Percentiles rank a stretch among this genome's conserved stretches.
Conservation (phyloP, 2,797 vertebrate genomes). For the Schizopygopsis malacanthus region DNA sequence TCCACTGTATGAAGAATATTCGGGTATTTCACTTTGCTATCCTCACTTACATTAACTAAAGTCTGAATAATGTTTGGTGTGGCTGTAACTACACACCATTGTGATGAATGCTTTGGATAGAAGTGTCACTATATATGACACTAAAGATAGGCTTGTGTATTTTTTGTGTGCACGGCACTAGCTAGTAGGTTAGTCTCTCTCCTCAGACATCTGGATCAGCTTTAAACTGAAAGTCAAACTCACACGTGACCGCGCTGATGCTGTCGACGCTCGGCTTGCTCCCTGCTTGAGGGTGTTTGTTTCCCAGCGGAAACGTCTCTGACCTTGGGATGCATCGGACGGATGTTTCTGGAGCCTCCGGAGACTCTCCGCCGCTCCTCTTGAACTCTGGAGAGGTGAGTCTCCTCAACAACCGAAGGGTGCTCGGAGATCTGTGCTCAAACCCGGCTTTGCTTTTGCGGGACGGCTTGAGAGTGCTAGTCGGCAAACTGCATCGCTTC, state of each 20-base stretch:
- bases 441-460: constrained; percentile 62
- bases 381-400: constrained; percentile 78
- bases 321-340: constrained; percentile 59
- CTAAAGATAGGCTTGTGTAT: too few species aligned
- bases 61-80: too few species aligned
- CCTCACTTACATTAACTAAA: too few species aligned
- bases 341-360: not conserved
- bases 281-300: constrained; percentile 69
- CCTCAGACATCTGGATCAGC: constrained; percentile 37
- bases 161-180: too few species aligned
- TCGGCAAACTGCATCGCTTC: constrained; percentile 78
- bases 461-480: constrained; percentile 59
- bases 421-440: constrained; percentile 54
- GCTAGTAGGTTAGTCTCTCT: not conserved
- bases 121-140: too few species aligned
- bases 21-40: too few species aligned
- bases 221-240: constrained; percentile 75
- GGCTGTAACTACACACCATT: too few species aligned
- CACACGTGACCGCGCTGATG: constrained; percentile 80
- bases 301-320: constrained; percentile 71
- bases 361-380: constrained; percentile 52
- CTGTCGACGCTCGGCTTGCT: constrained; percentile 78
- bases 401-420: constrained; percentile 56
- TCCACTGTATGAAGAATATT: too few species aligned
- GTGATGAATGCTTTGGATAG: too few species aligned